Conservation (phyloP, 2,888 invertebrate species). For the Drosophila algonquin region DNA sequence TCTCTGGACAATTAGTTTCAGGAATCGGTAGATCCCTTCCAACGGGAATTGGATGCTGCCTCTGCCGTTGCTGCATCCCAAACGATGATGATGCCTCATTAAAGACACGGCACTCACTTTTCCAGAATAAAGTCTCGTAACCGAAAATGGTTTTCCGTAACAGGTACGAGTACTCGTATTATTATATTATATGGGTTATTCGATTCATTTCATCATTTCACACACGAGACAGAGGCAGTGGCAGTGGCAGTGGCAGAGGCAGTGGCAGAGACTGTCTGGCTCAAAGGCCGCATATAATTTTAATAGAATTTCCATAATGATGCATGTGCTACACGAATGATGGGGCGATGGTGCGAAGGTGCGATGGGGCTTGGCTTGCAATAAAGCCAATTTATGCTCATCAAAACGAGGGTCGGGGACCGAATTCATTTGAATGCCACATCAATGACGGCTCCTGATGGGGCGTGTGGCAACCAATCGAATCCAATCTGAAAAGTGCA, state of each 20-base stretch:
- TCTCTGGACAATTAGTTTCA: constrained; percentile 61
- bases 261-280: too few species aligned
- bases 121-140: constrained; percentile 5
- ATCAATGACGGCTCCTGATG: neutral
- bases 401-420: neutral
- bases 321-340: constrained; percentile 21
- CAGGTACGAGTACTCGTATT: neutral
- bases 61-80: neutral
- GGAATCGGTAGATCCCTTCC: constrained; percentile 25
- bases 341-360: neutral
- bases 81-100: constrained; percentile 27
- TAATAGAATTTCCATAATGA: constrained; percentile 52
- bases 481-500: neutral
- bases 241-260: too few species aligned
- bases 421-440: too few species aligned
- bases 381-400: neutral
- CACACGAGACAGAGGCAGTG: too few species aligned
- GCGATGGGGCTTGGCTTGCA: neutral
- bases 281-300: constrained; percentile 24
- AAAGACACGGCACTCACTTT: neutral
- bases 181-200: neutral
- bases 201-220: neutral
- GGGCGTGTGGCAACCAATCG: neutral
- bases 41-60: constrained; percentile 19
- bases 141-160: constrained; percentile 7